Evolutionary conservation across 2,888 invertebrate species (phyloP), one percentile per base, ranked within the genome.

Genomic region (Trimorus sp.): DNA sequence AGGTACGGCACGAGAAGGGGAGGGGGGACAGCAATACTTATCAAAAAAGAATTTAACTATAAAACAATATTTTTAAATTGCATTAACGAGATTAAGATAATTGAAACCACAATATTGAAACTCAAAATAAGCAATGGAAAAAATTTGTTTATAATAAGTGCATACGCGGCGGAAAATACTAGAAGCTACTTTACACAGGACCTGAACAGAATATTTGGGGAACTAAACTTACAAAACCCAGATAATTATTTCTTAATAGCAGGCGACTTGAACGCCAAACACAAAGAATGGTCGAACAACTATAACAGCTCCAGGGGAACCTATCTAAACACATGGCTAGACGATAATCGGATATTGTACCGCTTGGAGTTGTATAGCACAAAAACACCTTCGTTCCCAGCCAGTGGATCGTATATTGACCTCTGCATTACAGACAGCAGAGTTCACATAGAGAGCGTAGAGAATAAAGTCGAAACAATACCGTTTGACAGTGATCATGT

Each of bases 261-360:
- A 6, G 49, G 63, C 11, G 51, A 63, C 9, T 1, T 63, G 7
- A 63, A 63, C 15, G 49, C 63, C 1, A 63, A 51, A 63, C 45
- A 62, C n/a, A 26, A 1, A 26, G 36, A 62, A n/a, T 76, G 76
- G 76, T 9, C 14, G 42, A 76, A 76, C 26, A 7, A 1, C 1
- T n/a, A 14, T 7, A 53, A 62, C 16, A 68, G 68, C 36, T 26
- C 71, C 2, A 12, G 71, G n/a, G 60, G 71, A 0, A 53, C 38
- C 0, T 71, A 53, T 15, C 40, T 59, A 4, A 26, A 7, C 4
- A 58, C 58, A 0, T 69, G 69, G 69, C 4, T 69, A 8, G 16
- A 51, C 0, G 26, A 36, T 11, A 60, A 70, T 26, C 7, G 38
- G 40, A 38, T 70, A 0, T 9, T n/a, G 7, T 16, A 40, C 3